Base-by-base conservation (phyloP, 1,140 invertebrate genomes). In the Mactra quadrangularis region DNA sequence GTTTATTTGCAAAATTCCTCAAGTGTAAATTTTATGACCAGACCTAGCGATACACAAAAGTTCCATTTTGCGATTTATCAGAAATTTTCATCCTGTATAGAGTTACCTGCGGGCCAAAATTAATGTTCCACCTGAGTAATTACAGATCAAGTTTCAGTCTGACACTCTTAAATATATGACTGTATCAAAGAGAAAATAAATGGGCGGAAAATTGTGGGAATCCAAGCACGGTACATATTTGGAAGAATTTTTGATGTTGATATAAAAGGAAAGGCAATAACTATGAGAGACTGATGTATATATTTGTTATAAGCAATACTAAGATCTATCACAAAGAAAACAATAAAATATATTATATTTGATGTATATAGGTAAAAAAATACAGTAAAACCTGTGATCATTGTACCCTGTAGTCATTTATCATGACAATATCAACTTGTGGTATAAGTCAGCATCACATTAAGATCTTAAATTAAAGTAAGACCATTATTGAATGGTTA, bases 21-120 rank as follows among this genome's bases (percentile, higher is more conserved):
- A 72, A 72, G 70, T 72, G 70, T 72, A 57, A 72, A 72, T 41
- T 72, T 72, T 72, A 72, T 57, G 70, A 72, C 70, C 52, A 55
- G 70, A 2, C 70, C 19, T 50, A 72, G 17, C 33, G n/a, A 55
- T 25, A 72, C 35, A 57, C 50, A 35, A 15, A 55, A 47, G 70
- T 72, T 52, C 70, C 70, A 72, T 3, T n/a, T 7, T 6, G 50
- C 55, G 47, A 72, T 72, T 72, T 72, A 72, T 72, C 70, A 72
- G 70, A 72, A 72, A 52, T 1, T n/a, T 72, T 57, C 45, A 25
- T 68, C 64, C 64, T 50, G 31, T 68, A 45, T 68, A 68, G 29
- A 68, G 31, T 68, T 31, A 68, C 64, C 64, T 68, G 64, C 25
- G 64, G 64, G 45, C 38, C 41, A 27, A 68, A 68, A 41, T 68